phyloP scores from a whole-genome alignment of 1,140 invertebrate species.

The Eriosoma lanigerum region DNA sequence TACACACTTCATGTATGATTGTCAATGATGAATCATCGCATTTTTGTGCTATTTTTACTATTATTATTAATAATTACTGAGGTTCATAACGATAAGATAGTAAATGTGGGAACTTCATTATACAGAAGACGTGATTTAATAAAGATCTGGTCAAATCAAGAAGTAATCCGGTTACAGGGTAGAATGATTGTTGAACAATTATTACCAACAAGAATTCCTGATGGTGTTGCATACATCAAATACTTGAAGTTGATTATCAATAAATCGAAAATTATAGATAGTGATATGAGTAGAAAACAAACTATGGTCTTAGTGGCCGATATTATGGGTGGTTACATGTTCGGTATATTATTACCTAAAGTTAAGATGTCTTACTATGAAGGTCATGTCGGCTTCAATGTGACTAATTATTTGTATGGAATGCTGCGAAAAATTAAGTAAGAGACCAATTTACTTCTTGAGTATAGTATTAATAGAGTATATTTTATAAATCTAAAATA shows the following conservation, averaged over 20 bases:
- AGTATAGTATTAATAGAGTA: too few relatives aligned
- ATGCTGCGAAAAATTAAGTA: constrained; percentile 1
- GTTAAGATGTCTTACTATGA: constrained; percentile 2
- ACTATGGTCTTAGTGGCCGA: neutral
- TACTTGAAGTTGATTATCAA: neutral
- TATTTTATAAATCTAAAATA: too few relatives aligned
- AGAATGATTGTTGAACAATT: neutral
- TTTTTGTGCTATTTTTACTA: neutral
- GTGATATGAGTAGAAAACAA: neutral
- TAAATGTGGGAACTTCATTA: neutral
- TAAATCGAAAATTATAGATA: neutral
- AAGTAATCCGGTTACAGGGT: neutral
- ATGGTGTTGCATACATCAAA: neutral
- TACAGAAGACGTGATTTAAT: neutral
- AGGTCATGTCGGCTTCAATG: neutral
- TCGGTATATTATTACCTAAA: neutral
- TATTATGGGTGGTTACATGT: neutral
- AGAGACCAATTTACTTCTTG: neutral
- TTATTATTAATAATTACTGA: neutral
- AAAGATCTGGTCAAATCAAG: neutral
- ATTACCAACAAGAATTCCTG: neutral
- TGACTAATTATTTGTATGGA: neutral
- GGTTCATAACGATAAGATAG: too few relatives aligned
- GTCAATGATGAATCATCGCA: too few relatives aligned
- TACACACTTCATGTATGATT: too few relatives aligned